Percentiles rank a stretch among this genome's conserved stretches.
Evolutionary conservation across 2,797 vertebrate species (phyloP).

Genomic region (Chaenodraco wilsoni): DNA sequence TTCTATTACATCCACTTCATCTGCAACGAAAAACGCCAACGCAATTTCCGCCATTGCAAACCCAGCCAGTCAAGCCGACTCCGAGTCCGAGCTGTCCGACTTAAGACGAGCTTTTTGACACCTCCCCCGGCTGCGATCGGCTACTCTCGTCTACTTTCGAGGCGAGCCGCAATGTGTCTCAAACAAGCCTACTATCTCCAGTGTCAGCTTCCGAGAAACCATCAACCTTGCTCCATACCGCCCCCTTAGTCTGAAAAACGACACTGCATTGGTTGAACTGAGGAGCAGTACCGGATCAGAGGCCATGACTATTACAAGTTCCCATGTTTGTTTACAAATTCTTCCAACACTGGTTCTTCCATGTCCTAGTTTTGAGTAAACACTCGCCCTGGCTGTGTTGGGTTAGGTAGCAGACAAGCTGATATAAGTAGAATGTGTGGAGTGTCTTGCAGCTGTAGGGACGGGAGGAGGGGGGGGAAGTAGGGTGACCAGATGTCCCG

Average conservation of each 20-base stretch:
- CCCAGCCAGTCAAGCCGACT: too few species aligned
- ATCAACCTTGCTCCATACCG: conserved; percentile 20
- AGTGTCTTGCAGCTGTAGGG: conserved; percentile 12
- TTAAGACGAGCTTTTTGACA: too few species aligned
- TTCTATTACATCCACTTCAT: too few species aligned
- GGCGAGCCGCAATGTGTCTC: too few species aligned
- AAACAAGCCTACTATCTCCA: too few species aligned
- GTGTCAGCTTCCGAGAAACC: not conserved
- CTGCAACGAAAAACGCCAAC: too few species aligned
- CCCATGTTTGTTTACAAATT: conserved; percentile 22
- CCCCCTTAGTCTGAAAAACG: conserved; percentile 20
- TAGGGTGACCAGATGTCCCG: too few species aligned
- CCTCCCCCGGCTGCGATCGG: too few species aligned
- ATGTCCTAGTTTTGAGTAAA: conserved; percentile 39
- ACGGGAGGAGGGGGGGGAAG: not conserved
- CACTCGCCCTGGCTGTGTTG: not conserved
- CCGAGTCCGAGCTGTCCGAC: too few species aligned
- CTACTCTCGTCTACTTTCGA: too few species aligned
- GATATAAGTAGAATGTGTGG: not conserved
- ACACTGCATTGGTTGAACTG: not conserved
- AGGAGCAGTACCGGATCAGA: not conserved
- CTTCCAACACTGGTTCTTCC: not conserved
- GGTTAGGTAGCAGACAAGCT: conserved; percentile 2
- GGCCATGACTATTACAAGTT: not conserved
- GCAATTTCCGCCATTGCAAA: too few species aligned